Percentiles rank a stretch among this genome's conserved stretches.
These are phyloP conservation scores for Cairina moschata DNA, from an alignment of 2,113 vertebrate species.

Conservation along the genomic window DNA sequence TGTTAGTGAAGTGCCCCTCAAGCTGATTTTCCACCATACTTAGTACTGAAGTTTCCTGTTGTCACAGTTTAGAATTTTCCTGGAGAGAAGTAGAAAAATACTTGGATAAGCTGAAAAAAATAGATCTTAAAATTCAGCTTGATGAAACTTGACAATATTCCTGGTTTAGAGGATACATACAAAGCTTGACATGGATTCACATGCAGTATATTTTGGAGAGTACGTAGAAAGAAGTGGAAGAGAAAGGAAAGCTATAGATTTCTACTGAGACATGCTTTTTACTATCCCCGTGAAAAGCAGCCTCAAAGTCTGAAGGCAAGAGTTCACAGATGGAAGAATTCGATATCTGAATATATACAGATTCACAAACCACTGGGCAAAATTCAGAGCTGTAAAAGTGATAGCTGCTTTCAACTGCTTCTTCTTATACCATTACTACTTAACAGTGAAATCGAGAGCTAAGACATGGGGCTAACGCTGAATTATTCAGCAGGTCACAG, in stretches of 20 bases:
- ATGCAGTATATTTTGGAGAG: accelerated
- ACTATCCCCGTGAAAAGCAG: not conserved
- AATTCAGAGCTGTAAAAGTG: not conserved
- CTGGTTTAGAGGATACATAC: not conserved
- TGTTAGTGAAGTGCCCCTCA: not conserved
- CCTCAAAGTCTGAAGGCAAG: not conserved
- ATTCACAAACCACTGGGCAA: not conserved
- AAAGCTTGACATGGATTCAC: not conserved
- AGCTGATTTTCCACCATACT: not conserved
- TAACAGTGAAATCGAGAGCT: not conserved
- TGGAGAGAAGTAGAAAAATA: not conserved
- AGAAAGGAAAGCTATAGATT: not conserved
- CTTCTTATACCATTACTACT: not conserved
- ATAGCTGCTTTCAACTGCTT: not conserved
- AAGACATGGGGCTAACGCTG: not conserved
- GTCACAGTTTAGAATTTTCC: not conserved
- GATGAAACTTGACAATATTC: not conserved
- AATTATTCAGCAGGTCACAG: not conserved
- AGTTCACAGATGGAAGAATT: not conserved
- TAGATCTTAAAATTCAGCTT: not conserved
- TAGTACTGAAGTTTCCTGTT: not conserved
- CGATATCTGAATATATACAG: accelerated
- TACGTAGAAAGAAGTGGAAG: not conserved
- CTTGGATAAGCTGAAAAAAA: not conserved
- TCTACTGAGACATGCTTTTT: not conserved